Conservation (phyloP, 2,113 vertebrate species). For the Onychorhynchus coronatus region DNA sequence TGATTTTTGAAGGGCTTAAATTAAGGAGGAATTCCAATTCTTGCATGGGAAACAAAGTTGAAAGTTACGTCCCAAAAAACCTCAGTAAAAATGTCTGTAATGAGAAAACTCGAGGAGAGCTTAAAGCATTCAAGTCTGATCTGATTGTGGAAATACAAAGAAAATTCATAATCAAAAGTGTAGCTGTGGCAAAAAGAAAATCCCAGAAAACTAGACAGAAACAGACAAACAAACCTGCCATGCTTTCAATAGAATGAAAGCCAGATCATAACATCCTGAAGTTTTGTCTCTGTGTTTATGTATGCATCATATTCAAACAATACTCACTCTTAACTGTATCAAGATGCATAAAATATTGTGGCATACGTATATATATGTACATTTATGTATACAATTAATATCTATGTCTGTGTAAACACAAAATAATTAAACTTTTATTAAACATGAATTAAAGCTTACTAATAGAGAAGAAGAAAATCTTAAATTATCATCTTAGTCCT, state of each 20-base stretch:
- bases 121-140: not conserved
- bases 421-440: not conserved
- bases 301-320: not conserved
- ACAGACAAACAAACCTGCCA: no score
- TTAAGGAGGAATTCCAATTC: not conserved
- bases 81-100: not conserved
- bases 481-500: not conserved
- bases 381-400: not conserved
- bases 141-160: not conserved
- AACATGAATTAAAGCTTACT: not conserved
- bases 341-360: not conserved
- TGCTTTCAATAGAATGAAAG: not conserved
- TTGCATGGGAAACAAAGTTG: not conserved
- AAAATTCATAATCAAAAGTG: not conserved
- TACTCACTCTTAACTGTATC: not conserved
- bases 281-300: not conserved
- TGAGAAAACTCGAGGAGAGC: not conserved
- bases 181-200: not conserved
- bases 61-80: not conserved
- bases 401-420: not conserved
- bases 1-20: not conserved
- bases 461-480: not conserved
- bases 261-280: not conserved
- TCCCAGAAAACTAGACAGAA: not conserved
- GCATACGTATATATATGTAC: accelerated